Conservation (phyloP, 2,888 invertebrate species). For the Allygus modestus region DNA sequence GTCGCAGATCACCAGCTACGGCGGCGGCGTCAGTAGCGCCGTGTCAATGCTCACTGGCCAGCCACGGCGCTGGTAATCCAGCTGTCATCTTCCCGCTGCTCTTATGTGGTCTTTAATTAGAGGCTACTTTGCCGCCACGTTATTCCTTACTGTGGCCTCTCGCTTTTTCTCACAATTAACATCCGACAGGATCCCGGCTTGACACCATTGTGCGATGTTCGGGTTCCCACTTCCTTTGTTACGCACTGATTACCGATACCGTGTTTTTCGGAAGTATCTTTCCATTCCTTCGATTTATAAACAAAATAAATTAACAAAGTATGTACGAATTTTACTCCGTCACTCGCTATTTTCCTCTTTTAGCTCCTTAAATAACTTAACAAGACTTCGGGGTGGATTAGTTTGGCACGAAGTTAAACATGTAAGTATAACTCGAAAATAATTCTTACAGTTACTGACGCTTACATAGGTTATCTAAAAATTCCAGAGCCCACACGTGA, state of each 20-base stretch:
- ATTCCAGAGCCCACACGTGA: too few species aligned
- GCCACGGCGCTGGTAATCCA: slow-evolving; percentile 32
- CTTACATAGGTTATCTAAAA: too few species aligned
- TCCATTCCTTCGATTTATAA: too few species aligned
- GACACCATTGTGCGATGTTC: slow-evolving; percentile 13
- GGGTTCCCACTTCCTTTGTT: background rate
- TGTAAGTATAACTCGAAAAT: too few species aligned
- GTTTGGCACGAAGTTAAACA: too few species aligned
- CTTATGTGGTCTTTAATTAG: slow-evolving; percentile 41
- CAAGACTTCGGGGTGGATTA: too few species aligned
- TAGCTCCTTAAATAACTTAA: too few species aligned
- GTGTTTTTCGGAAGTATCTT: background rate
- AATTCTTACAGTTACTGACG: too few species aligned
- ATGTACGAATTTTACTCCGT: too few species aligned
- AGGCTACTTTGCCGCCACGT: slow-evolving; percentile 47
- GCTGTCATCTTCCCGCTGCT: slow-evolving; percentile 48
- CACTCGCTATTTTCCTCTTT: too few species aligned
- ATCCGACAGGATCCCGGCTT: background rate
- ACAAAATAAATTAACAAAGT: too few species aligned
- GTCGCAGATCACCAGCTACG: background rate
- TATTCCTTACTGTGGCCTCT: slow-evolving; percentile 30
- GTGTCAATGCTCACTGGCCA: slow-evolving; percentile 3
- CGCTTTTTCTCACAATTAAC: slow-evolving; percentile 50
- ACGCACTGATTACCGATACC: background rate
- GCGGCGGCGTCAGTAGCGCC: too few species aligned